These are phyloP conservation scores for Ispidina picta DNA, from an alignment of 2,797 vertebrate species.

Conservation along the genomic window DNA sequence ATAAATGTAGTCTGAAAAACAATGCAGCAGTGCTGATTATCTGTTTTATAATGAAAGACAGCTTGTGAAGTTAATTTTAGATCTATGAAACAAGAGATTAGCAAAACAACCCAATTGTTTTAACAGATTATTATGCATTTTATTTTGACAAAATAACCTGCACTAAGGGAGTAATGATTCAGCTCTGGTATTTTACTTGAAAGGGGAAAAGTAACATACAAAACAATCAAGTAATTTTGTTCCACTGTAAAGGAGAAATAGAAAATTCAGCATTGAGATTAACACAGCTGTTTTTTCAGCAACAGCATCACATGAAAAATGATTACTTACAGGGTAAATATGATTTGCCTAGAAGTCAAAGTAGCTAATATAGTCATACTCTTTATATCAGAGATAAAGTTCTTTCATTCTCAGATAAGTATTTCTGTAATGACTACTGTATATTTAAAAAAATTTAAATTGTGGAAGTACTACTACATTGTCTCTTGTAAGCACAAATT, in stretches of 20 bases:
- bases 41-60: slow-evolving; percentile 44
- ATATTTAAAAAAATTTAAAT: background rate
- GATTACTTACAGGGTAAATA: background rate
- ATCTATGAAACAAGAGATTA: slow-evolving; percentile 28
- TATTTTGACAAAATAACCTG: slow-evolving; percentile 15
- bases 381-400: background rate
- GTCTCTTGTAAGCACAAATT: background rate
- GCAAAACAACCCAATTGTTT: slow-evolving; percentile 40
- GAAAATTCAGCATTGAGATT: background rate
- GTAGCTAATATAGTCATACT: background rate
- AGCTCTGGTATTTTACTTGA: slow-evolving; percentile 12
- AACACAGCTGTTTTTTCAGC: background rate
- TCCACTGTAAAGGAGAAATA: background rate
- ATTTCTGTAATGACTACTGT: background rate
- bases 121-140: slow-evolving; percentile 54
- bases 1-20: background rate
- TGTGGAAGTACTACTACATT: background rate
- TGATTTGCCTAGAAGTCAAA: background rate
- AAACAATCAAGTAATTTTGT: slow-evolving; percentile 22
- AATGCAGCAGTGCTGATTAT: slow-evolving; percentile 20
- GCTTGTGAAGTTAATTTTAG: slow-evolving; percentile 40
- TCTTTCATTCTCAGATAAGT: background rate
- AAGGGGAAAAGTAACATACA: background rate
- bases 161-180: background rate
- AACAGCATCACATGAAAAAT: background rate